Conservation (phyloP, 2,888 invertebrate genomes). For the Mimas tiliae region DNA sequence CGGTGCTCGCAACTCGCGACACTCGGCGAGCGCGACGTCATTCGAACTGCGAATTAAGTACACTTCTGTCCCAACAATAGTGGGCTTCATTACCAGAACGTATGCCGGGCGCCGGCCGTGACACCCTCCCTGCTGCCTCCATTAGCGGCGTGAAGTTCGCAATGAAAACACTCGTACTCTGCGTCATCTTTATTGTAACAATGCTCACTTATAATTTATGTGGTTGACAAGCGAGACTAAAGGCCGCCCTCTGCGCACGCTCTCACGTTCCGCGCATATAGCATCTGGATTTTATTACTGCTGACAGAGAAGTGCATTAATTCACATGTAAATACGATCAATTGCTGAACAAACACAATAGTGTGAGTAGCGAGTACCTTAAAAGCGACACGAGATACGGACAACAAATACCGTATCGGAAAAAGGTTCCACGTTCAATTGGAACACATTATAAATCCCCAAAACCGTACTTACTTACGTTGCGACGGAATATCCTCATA, state of each 20-base stretch:
- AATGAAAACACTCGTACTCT: conserved; percentile 74
- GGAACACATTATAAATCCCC: conserved; percentile 76
- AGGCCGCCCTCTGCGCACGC: conserved; percentile 53
- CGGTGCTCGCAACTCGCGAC: conserved; percentile 35
- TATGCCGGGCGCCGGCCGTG: conserved; percentile 77
- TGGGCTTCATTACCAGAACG: conserved; percentile 77
- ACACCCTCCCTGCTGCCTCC: conserved; percentile 69
- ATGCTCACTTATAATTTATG: conserved; percentile 79
- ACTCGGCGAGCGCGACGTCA: conserved; percentile 54
- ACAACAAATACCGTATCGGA: conserved; percentile 30
- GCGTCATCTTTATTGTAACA: conserved; percentile 73
- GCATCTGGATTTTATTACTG: conserved; percentile 71
- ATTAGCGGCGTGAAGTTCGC: conserved; percentile 72
- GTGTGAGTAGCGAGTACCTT: conserved; percentile 33
- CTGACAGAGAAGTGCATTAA: conserved; percentile 31
- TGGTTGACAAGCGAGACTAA: conserved; percentile 76
- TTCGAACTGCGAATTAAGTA: conserved; percentile 71
- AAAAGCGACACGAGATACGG: conserved; percentile 31
- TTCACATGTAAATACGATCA: conserved; percentile 23
- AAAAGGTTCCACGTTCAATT: conserved; percentile 62
- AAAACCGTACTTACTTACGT: conserved; percentile 76
- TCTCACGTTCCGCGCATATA: conserved; percentile 58
- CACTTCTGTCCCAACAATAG: conserved; percentile 76
- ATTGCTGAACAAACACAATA: conserved; percentile 29
- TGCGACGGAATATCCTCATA: conserved; percentile 74